Evolutionary conservation across 1,140 invertebrate species (phyloP).

Genomic region (Leptopilina clavipes): DNA sequence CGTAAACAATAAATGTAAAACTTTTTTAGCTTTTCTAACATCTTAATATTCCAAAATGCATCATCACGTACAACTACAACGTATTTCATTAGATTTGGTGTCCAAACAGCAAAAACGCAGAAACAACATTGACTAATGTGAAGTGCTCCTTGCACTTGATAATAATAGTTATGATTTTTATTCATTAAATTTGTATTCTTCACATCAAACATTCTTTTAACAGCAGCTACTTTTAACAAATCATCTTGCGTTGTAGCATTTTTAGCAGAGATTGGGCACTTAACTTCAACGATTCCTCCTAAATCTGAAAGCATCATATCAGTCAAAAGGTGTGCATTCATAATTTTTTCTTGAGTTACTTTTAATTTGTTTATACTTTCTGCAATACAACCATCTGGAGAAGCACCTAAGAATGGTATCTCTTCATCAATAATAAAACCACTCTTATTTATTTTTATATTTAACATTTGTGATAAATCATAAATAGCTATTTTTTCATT

Average conservation of each 20-base stretch:
- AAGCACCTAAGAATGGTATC: no score
- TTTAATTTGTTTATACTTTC: conserved; percentile 42
- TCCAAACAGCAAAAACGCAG: conserved; percentile 54
- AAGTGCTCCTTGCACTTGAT: no score
- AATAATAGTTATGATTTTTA: conserved; percentile 52
- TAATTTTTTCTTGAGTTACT: neutral
- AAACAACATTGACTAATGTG: conserved; percentile 48
- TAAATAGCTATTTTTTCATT: conserved; percentile 52
- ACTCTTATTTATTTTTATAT: conserved; percentile 58
- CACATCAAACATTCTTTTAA: conserved; percentile 39
- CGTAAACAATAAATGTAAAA: conserved; percentile 62
- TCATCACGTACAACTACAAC: conserved; percentile 40
- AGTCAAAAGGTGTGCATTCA: neutral
- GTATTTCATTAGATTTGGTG: conserved; percentile 44
- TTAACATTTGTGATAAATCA: conserved; percentile 45
- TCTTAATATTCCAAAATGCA: conserved; percentile 44
- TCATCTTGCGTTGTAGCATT: conserved; percentile 37
- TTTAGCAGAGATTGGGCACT: conserved; percentile 59
- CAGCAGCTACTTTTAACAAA: conserved; percentile 22
- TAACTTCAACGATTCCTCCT: conserved; percentile 58
- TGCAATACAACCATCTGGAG: conserved; percentile 67
- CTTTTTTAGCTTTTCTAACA: conserved; percentile 44
- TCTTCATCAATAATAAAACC: conserved; percentile 61
- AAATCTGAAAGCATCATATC: neutral
- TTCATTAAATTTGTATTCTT: conserved; percentile 49